Evolutionary conservation across 1,140 invertebrate species (phyloP), one percentile per base, ranked within the genome.

Genomic region (Rhagoletis pomonella): DNA sequence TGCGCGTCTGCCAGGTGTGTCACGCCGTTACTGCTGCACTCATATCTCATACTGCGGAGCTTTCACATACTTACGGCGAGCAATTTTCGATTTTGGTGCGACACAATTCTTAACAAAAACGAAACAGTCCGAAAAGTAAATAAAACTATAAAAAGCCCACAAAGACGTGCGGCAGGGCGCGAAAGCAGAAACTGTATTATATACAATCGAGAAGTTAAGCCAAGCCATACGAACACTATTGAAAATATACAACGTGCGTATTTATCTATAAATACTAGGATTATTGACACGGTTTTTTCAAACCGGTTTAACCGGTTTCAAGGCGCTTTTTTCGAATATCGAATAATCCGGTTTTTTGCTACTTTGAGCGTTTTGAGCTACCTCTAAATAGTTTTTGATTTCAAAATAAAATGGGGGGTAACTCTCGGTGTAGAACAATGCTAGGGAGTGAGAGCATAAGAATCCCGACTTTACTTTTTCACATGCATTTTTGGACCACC

Each of bases 1-100:
- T 10, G 64, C 4, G 42, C 67, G 39, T 73, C 42, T 47, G 42
- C 3, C 42, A 73, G 67, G 67, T 73, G 67, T 73, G 67, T 42
- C 42, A 17, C 39, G 42, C 42, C 67, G 67, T 47, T 73, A 73
- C 67, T 73, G 39, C 39, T 73, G 67, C 67, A 73, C 42, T 73
- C 67, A 73, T 73, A 44, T 73, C 39, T 73, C 67, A 73, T 44
- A 73, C 67, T 73, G 67, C 10, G 42, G 42, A 42, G 67, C 67
- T 5, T 73, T 73, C 67, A 42, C 42, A 42, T 14, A 29, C 29
- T 29, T 29, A 44, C 67, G 67, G 14, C 42, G 4, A 73, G 14
- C 44, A 42, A 73, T 73, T 73, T 73, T 14, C 29, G 42, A 55
- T 55, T 55, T 55, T 10, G 50, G 50, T 7, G 64, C 64, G 67